Percentiles rank a stretch among this genome's conserved stretches.
These are phyloP conservation scores for Cavia aperea DNA, from an alignment of 2,113 vertebrate species.

Conservation along the genomic window DNA sequence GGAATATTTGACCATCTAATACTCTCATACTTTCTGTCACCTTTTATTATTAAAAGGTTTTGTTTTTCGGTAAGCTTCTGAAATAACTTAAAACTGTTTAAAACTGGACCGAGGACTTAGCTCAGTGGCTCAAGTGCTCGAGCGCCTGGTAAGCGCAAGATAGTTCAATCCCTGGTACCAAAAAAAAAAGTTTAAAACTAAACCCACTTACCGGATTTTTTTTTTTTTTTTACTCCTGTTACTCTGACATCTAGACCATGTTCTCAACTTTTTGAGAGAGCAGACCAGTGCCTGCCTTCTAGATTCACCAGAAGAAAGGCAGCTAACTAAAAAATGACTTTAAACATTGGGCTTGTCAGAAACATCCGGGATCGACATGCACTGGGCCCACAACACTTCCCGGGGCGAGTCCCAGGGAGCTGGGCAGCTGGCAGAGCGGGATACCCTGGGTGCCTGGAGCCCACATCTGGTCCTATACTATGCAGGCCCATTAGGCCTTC, in stretches of 20 bases:
- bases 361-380: accelerated
- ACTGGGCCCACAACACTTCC: accelerated
- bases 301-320: not conserved
- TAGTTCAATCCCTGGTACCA: too few relatives aligned
- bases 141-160: too few relatives aligned
- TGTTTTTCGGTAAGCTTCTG: not conserved
- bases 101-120: too few relatives aligned
- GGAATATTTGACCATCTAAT: constrained; percentile 28
- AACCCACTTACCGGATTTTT: not conserved
- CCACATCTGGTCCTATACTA: not conserved
- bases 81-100: constrained; percentile 24
- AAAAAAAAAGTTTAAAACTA: not conserved
- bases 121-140: too few relatives aligned
- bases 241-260: constrained; percentile 17
- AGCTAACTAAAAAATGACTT: not conserved
- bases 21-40: not conserved
- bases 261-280: not conserved
- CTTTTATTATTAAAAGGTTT: not conserved
- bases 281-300: not conserved
- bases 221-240: not conserved
- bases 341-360: not conserved
- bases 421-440: accelerated
- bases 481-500: not conserved
- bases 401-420: accelerated
- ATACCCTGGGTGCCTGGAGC: too few relatives aligned